Percentiles rank a stretch among this genome's conserved stretches.
Conservation (phyloP, 2,888 invertebrate species). For the Sialis fuliginosa region DNA sequence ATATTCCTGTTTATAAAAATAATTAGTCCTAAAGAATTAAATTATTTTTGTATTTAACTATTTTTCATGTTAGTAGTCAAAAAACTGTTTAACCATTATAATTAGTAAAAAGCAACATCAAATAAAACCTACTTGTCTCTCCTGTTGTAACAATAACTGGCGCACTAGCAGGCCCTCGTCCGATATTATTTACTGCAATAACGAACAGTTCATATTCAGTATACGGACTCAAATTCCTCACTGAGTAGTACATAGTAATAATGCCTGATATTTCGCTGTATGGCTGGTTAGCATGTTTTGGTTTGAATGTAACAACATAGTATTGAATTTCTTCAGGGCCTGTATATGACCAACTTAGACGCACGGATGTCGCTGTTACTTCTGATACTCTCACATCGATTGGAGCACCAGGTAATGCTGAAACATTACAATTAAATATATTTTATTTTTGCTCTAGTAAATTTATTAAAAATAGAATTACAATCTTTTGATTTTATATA, state of each 20-base stretch:
- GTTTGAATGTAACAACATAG: constrained; percentile 93
- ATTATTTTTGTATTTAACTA: too few species aligned
- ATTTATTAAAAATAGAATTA: too few species aligned
- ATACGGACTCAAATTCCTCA: constrained; percentile 78
- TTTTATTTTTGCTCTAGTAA: too few species aligned
- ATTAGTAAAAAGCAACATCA: not conserved
- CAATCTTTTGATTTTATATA: too few species aligned
- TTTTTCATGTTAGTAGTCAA: too few species aligned
- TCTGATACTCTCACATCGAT: constrained; percentile 80
- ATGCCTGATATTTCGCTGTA: constrained; percentile 88
- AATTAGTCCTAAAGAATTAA: too few species aligned
- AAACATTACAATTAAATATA: constrained; percentile 1
- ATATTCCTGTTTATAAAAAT: too few species aligned
- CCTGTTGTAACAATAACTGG: constrained; percentile 88
- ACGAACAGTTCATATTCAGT: constrained; percentile 95
- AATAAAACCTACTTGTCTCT: constrained; percentile 67
- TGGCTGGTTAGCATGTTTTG: constrained; percentile 81
- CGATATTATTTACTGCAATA: constrained; percentile 87
- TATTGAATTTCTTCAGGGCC: constrained; percentile 81
- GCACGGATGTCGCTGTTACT: constrained; percentile 83
- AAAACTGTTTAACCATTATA: not conserved
- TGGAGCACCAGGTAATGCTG: constrained; percentile 84
- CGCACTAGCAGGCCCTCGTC: constrained; percentile 74
- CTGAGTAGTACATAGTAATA: constrained; percentile 81
- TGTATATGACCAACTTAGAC: constrained; percentile 84